Conservation (phyloP, 2,113 vertebrate genomes). For the Melanotaenia duboulayi region DNA sequence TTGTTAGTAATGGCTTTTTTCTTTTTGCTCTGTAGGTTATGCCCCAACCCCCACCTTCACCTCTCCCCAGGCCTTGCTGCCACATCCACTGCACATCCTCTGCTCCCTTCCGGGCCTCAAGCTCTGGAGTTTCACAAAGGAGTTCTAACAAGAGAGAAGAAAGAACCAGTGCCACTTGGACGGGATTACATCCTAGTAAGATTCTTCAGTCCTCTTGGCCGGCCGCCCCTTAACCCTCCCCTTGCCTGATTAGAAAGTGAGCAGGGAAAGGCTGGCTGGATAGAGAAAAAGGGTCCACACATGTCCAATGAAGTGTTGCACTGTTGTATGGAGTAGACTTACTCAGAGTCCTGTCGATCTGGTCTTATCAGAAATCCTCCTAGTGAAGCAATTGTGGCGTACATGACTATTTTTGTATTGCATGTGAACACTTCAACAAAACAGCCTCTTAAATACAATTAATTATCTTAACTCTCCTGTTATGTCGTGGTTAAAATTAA, state of each 20-base stretch:
- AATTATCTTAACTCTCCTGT: background rate
- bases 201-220: slow-evolving; percentile 82
- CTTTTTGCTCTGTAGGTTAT: slow-evolving; percentile 27
- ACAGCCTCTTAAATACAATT: background rate
- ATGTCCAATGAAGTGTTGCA: slow-evolving; percentile 80
- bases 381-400: slow-evolving; percentile 36
- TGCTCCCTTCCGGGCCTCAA: slow-evolving; percentile 87
- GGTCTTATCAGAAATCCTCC: slow-evolving; percentile 56
- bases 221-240: slow-evolving; percentile 81
- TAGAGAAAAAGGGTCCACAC: slow-evolving; percentile 71
- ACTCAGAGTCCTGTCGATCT: slow-evolving; percentile 60
- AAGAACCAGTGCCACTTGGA: slow-evolving; percentile 86
- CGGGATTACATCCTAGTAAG: slow-evolving; percentile 86
- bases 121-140: slow-evolving; percentile 85
- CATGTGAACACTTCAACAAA: slow-evolving; percentile 3
- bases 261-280: slow-evolving; percentile 74
- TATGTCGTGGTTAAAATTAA: too few species aligned
- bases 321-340: slow-evolving; percentile 74
- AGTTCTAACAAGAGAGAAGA: slow-evolving; percentile 85
- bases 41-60: slow-evolving; percentile 79
- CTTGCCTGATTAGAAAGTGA: slow-evolving; percentile 81
- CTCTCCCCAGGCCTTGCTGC: slow-evolving; percentile 82
- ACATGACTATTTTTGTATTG: slow-evolving; percentile 13
- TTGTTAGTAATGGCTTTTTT: slow-evolving; percentile 15
- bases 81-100: slow-evolving; percentile 88